These are phyloP conservation scores for Labroides dimidiatus DNA, from an alignment of 2,797 vertebrate species.

Conservation along the genomic window DNA sequence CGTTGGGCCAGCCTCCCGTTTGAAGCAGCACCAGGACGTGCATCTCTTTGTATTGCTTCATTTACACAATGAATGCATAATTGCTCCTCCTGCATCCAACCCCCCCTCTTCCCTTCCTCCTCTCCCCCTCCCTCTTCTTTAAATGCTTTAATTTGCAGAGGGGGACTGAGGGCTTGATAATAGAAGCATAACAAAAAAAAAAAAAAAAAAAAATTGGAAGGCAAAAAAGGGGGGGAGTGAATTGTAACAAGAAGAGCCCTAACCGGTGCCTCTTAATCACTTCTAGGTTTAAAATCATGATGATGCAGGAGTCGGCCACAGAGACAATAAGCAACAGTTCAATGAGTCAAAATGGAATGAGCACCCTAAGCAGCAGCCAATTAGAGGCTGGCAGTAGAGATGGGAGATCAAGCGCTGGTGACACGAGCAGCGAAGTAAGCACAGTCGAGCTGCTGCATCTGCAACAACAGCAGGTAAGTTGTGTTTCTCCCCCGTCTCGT, in stretches of 20 bases:
- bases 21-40: constrained; percentile 72
- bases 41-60: constrained; percentile 92
- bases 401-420: constrained; percentile 98
- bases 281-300: constrained; percentile 99
- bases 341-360: constrained; percentile 99
- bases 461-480: constrained; percentile 99
- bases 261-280: constrained; percentile 99
- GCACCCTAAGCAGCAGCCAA: constrained; percentile 99
- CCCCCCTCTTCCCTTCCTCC: constrained; percentile 62
- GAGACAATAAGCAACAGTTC: constrained; percentile 99
- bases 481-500: constrained; percentile 86
- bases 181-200: constrained; percentile 87
- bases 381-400: constrained; percentile 99
- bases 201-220: constrained; percentile 43
- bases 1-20: constrained; percentile 70
- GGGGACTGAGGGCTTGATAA: constrained; percentile 94
- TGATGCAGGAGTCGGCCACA: constrained; percentile 99
- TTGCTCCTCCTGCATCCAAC: constrained; percentile 81
- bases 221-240: constrained; percentile 60
- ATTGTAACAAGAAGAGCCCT: constrained; percentile 91
- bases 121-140: constrained; percentile 74
- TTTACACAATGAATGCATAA: constrained; percentile 93
- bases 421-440: constrained; percentile 98
- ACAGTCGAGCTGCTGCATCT: constrained; percentile 99
- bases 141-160: constrained; percentile 97